These are phyloP conservation scores for Phorcus lineatus DNA, from an alignment of 2,888 invertebrate genomes.

Conservation along the genomic window DNA sequence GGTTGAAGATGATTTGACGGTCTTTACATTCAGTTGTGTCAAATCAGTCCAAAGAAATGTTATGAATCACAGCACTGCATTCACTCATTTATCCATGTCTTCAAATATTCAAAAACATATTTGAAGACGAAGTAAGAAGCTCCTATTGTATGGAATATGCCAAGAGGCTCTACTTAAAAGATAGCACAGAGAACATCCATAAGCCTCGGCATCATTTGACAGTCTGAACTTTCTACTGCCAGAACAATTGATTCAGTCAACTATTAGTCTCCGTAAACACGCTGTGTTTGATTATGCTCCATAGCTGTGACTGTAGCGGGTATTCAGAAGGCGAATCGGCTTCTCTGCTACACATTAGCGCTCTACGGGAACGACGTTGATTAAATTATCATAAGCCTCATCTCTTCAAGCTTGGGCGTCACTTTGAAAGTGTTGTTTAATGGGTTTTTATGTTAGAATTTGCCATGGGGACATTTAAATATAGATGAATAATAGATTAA, in stretches of 20 bases:
- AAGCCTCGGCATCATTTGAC: background rate
- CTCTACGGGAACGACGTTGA: background rate
- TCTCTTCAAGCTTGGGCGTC: background rate
- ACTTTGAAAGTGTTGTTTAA: background rate
- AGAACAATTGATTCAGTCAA: constrained; percentile 13
- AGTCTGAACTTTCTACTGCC: background rate
- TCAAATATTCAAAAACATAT: background rate
- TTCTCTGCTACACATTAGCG: background rate
- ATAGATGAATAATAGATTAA: constrained; percentile 11
- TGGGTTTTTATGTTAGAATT: background rate
- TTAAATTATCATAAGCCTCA: background rate
- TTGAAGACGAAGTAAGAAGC: background rate
- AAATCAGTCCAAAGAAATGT: no score
- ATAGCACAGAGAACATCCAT: background rate
- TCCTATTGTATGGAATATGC: background rate
- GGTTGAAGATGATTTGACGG: no score
- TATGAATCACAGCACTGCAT: background rate
- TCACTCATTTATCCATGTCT: background rate
- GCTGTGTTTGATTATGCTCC: background rate
- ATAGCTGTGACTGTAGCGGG: background rate
- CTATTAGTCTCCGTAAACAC: constrained; percentile 3
- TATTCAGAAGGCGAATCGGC: background rate
- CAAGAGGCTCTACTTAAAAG: background rate
- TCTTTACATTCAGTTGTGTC: no score
- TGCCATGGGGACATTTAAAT: background rate